Base-by-base conservation (phyloP, 2,888 invertebrate species). In the Hydriomena furcata region DNA sequence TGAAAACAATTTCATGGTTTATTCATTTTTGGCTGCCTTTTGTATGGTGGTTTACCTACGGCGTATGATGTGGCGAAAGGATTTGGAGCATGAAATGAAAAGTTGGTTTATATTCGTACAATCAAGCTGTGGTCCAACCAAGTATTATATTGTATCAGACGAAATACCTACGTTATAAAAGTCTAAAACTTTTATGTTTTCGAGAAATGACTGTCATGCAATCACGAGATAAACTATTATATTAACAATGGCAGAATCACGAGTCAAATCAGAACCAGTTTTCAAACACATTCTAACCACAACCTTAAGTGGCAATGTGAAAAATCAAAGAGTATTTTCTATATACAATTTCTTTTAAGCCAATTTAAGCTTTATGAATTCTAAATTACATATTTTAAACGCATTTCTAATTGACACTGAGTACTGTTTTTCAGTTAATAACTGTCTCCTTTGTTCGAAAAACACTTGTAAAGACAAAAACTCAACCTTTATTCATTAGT, bases 401-500 rank as follows among this genome's bases (percentile, higher is more conserved):
- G 17, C 20, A 17, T 17, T 17, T 17, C 2, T 17, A 17, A 34
- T 3, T 20, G 34, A 21, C 10, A 5, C 17, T 30, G 12, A 7
- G 12, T 5, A 23, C 2, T 31, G 11, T 31, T 40, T 17, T 21
- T 11, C 21, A 11, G n/a, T 31, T 31, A 31, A 32, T 21, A 27
- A n/a, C 12, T 2, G 21, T 31, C 6, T 5, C 21, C 12, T 11
- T 38, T 40, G 32, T 20, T 34, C 21, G n/a, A 35, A 30, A 34
- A 48, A 41, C 41, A 36, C n/a, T 35, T 40, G 30, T 21, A 11
- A 31, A 13, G 17, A 35, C 49, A 42, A 43, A 36, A 32, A 38
- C 32, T 27, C 35, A 46, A 46, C 51, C 50, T 59, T 43, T 55
- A 61, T 63, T 56, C 61, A 65, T 66, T 66, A 52, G 61, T 63